Evolutionary conservation across 64 coral and sea anemone genomes (phyloP), one percentile per base, ranked within the genome.

Genomic region (Stichodactyla mertensii): DNA sequence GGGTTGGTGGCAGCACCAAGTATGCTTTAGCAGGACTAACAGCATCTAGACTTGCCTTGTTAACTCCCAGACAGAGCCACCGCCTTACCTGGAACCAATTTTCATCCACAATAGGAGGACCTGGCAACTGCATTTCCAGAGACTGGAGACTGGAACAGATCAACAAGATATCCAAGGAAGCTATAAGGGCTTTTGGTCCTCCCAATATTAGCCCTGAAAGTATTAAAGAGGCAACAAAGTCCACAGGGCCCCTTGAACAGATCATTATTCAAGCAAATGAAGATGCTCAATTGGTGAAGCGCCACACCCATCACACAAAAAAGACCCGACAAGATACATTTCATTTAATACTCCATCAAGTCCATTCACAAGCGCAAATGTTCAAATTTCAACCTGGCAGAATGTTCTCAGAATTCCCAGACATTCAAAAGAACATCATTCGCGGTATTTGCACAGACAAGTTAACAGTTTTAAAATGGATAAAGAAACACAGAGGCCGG

Each of bases 11-110:
- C 16, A 86, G 88, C 79, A 52, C 77, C 86, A 89, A 93, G 78
- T 89, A 93, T 87, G 84, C 92, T 77, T 87, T 89, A 56, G 92
- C 92, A 16, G 92, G 87, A 55, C 74, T 93, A 14, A 90, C 67
- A 66, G 92, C 92, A 82, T 88, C 86, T 84, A 74, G 64, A 55
- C 55, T 84, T 27, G 62, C 84, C 51, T 87, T 94, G 28, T 83
- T 94, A 57, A 90, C 88, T 28, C 85, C 88, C 12, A 23, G 79
- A 51, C 84, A 94, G 80, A 83, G 74, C 14, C 80, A 94, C 54
- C 78, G 61, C 6, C 86, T 94, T 20, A 80, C 88, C 26, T 94
- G 92, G 88, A 85, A 94, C 69, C 12, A 85, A 66, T 90, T 94
- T 90, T 64, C 85, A 20, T 60, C 51, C 36, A 90, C 70, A 31